phyloP scores from a whole-genome alignment of 1,140 invertebrate genomes.

The Caerostris extrusa region DNA sequence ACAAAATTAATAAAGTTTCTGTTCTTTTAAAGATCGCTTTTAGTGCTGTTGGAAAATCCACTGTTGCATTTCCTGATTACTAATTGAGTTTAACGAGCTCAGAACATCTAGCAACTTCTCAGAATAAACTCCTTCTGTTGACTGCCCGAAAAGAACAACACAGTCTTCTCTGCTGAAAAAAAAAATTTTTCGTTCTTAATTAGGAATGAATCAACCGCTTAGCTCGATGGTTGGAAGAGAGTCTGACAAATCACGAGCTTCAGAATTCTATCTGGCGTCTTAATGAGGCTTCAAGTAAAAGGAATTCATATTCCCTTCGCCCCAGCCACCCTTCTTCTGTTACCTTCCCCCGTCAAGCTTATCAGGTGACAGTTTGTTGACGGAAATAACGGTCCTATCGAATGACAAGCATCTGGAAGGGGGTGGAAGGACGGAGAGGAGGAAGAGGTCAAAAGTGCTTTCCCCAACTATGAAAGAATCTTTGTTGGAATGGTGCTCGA shows the following conservation, averaged over 20 bases:
- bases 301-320: not conserved
- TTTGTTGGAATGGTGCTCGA: not conserved
- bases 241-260: not conserved
- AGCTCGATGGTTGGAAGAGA: not conserved
- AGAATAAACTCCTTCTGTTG: constrained; percentile 22
- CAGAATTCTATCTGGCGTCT: not conserved
- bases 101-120: not conserved
- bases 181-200: constrained; percentile 7
- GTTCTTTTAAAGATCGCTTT: not conserved
- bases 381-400: constrained; percentile 46
- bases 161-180: not conserved
- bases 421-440: not conserved
- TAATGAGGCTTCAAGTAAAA: not conserved
- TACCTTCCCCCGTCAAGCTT: constrained; percentile 11
- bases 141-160: not conserved
- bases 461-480: not conserved
- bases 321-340: constrained; percentile 9
- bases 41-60: constrained; percentile 11
- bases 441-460: not conserved
- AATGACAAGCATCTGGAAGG: constrained; percentile 10
- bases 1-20: not conserved
- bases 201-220: constrained; percentile 38
- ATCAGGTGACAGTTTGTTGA: constrained; percentile 49
- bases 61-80: not conserved
- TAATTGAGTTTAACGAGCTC: not conserved